Evolutionary conservation across 2,797 vertebrate genomes (phyloP).

Genomic region (Steatocranus sp.): DNA sequence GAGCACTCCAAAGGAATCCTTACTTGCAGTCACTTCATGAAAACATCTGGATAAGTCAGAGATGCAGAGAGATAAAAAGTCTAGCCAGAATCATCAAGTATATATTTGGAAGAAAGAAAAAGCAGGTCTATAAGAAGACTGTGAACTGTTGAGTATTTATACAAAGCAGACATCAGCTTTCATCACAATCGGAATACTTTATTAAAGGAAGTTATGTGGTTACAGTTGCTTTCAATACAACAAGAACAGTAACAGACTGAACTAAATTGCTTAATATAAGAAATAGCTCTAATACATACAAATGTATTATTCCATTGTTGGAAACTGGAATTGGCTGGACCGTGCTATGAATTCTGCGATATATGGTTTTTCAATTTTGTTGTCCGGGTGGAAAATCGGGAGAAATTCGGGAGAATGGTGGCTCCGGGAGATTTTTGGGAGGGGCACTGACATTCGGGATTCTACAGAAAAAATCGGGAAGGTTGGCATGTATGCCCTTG

Average conservation of each 20-base stretch:
- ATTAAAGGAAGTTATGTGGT: not conserved
- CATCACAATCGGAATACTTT: not conserved
- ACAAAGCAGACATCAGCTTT: not conserved
- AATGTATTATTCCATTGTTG: not conserved
- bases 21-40: not conserved
- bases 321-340: not conserved
- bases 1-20: not conserved
- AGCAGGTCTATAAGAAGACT: not conserved
- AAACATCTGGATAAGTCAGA: not conserved
- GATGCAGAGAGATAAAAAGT: not conserved
- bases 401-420: not conserved
- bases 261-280: not conserved
- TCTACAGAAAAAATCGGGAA: not conserved
- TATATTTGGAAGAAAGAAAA: not conserved
- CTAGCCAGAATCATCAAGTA: not conserved
- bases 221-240: not conserved
- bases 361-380: not conserved
- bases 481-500: not conserved
- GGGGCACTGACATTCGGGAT: accelerated
- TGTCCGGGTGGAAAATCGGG: not conserved
- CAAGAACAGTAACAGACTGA: not conserved
- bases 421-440: not conserved
- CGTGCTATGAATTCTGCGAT: accelerated
- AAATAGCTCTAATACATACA: not conserved
- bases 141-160: not conserved